phyloP scores from a whole-genome alignment of 2,113 vertebrate genomes.

The Rhadina sibilatrix region DNA sequence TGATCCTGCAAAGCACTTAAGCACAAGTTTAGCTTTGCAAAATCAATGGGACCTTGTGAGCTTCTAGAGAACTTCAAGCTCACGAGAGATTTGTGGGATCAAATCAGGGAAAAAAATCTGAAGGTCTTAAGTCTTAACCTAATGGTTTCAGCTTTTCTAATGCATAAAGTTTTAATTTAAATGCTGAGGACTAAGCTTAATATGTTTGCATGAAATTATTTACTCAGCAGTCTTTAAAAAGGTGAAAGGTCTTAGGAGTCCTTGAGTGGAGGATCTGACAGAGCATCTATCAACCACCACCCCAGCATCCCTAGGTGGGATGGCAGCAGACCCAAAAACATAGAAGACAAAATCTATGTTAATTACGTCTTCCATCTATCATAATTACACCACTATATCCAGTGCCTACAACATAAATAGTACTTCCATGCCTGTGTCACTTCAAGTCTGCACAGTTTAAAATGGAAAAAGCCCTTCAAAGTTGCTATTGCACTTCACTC shows the following conservation, averaged over 20 bases:
- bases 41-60: slow-evolving; percentile 18
- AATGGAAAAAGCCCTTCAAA: background rate
- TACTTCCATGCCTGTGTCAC: background rate
- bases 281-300: accelerated
- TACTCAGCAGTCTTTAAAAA: background rate
- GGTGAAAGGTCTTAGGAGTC: background rate
- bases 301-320: background rate
- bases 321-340: background rate
- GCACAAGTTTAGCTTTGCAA: background rate
- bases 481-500: background rate
- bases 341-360: background rate
- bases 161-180: slow-evolving; percentile 5
- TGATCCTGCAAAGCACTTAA: slow-evolving; percentile 56
- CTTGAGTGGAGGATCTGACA: background rate
- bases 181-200: background rate
- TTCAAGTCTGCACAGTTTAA: background rate
- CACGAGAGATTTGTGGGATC: slow-evolving; percentile 17
- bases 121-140: slow-evolving; percentile 8
- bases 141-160: background rate
- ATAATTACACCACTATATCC: background rate
- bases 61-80: slow-evolving; percentile 6
- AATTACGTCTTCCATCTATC: background rate
- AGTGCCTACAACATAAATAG: background rate
- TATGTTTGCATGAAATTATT: background rate
- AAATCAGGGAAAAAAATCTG: background rate